Evolutionary conservation across 2,888 invertebrate species (phyloP).

Genomic region (Brassicogethes aeneus): DNA sequence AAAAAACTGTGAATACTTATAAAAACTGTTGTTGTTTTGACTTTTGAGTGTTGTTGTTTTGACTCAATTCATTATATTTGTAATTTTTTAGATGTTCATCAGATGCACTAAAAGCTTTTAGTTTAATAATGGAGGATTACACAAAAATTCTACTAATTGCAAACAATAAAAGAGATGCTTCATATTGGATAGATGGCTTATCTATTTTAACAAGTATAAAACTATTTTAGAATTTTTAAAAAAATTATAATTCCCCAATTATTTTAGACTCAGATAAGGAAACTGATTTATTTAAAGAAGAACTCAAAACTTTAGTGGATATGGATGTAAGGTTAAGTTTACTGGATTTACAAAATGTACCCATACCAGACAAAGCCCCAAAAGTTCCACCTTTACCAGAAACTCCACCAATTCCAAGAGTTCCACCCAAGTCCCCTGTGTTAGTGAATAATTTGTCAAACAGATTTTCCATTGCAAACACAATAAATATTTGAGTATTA

Average conservation of each 20-base stretch:
- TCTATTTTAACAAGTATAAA: constrained; percentile 2
- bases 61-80: too few relatives aligned
- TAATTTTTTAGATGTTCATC: not conserved
- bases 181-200: constrained; percentile 31
- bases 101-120: constrained; percentile 21
- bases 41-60: too few relatives aligned
- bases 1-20: too few relatives aligned
- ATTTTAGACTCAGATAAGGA: constrained; percentile 19
- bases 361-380: constrained; percentile 32
- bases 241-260: constrained; percentile 7
- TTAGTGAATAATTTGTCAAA: too few relatives aligned
- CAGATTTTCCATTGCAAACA: too few relatives aligned
- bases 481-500: too few relatives aligned
- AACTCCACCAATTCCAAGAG: not conserved
- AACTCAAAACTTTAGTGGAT: constrained; percentile 30
- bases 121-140: constrained; percentile 29
- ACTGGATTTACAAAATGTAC: constrained; percentile 33
- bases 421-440: too few relatives aligned
- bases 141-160: constrained; percentile 33
- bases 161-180: constrained; percentile 27
- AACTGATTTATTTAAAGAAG: constrained; percentile 30
- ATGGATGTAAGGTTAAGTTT: constrained; percentile 35
- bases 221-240: not conserved
- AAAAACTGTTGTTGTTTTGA: too few relatives aligned
- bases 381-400: not conserved